A percentile compares a stretch with the other conserved stretches of the same genome.
Evolutionary conservation across 1,140 invertebrate genomes (phyloP).

Genomic region (Pogonognathellus flavescens): DNA sequence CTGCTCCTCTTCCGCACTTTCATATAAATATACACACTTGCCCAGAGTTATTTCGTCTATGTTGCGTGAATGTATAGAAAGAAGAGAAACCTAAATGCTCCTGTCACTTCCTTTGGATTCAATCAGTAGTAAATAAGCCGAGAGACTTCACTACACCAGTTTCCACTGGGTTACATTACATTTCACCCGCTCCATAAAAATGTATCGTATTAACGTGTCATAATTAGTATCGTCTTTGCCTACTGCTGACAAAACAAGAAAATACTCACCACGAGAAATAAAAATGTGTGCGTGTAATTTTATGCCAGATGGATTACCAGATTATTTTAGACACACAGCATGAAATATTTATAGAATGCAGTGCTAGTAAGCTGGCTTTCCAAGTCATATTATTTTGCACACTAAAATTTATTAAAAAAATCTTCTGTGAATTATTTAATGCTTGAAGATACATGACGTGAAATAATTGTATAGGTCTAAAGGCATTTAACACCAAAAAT

Average conservation of each 20-base stretch:
- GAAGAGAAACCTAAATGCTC: neutral
- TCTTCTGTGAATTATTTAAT: no score
- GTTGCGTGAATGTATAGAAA: neutral
- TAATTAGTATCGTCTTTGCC: neutral
- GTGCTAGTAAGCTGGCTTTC: no score
- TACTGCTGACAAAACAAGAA: neutral
- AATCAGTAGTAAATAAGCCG: slow-evolving; percentile 13
- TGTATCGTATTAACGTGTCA: slow-evolving; percentile 1
- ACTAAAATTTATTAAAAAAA: no score
- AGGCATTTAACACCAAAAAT: no score
- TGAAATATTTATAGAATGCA: no score
- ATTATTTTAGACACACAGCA: no score
- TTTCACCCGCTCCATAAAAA: neutral
- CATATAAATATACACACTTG: neutral
- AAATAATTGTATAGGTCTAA: no score
- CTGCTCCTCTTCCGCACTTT: neutral
- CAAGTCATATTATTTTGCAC: no score
- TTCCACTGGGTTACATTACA: neutral
- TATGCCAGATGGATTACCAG: no score
- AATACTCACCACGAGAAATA: neutral
- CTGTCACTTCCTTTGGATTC: slow-evolving; percentile 23
- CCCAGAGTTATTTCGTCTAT: neutral
- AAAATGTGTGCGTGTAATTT: no score
- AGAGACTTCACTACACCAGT: neutral
- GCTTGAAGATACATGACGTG: no score